phyloP scores from a whole-genome alignment of 2,888 invertebrate species.

The Trimorus sp. region DNA sequence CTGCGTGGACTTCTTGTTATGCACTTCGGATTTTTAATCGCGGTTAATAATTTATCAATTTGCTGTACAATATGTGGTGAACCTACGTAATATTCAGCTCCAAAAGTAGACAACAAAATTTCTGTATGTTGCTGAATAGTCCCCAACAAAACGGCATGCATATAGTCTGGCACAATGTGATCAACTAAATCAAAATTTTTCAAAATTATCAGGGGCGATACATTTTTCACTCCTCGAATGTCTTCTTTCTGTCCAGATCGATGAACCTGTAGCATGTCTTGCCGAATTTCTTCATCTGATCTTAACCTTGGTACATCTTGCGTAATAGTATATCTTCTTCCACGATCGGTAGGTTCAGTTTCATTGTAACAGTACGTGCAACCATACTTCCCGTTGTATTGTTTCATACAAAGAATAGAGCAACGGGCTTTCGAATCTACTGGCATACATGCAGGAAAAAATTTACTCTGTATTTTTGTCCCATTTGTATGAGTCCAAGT shows the following conservation, averaged over 20 bases:
- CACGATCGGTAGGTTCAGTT: conserved; percentile 14
- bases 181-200: conserved; percentile 29
- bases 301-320: background rate
- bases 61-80: background rate
- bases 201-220: conserved; percentile 18
- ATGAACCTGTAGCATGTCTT: conserved; percentile 2
- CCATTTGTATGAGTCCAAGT: conserved; percentile 21
- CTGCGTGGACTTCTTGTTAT: conserved; percentile 37
- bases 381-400: conserved; percentile 31
- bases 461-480: conserved; percentile 8
- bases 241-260: background rate
- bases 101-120: background rate
- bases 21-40: no score
- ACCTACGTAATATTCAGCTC: conserved; percentile 24
- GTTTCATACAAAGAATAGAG: conserved; percentile 27
- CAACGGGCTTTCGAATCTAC: conserved; percentile 46
- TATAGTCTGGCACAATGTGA: conserved; percentile 14
- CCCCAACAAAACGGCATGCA: conserved; percentile 33
- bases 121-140: conserved; percentile 30
- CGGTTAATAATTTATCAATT: no score
- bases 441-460: conserved; percentile 9
- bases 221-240: conserved; percentile 13
- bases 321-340: conserved; percentile 6
- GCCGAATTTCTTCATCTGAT: conserved; percentile 20
- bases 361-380: conserved; percentile 24